These are phyloP conservation scores for Dendrolimus houi DNA, from an alignment of 2,888 invertebrate species.

Conservation along the genomic window DNA sequence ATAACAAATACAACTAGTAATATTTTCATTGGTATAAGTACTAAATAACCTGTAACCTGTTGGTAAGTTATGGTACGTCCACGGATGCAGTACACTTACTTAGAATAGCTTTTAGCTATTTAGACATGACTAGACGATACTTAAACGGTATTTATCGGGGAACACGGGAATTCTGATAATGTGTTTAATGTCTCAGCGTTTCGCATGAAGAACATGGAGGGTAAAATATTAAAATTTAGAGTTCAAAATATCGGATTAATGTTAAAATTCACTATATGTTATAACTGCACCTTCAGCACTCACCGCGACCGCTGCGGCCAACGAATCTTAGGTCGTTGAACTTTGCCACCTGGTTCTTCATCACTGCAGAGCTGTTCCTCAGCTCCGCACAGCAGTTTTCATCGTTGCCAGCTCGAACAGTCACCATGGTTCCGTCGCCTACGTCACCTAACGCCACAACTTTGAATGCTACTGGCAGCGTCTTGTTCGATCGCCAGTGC, in stretches of 20 bases:
- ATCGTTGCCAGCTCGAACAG: slow-evolving; percentile 97
- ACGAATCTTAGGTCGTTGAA: slow-evolving; percentile 99
- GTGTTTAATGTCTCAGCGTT: no score
- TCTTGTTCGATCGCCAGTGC: slow-evolving; percentile 99
- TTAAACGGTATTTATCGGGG: no score
- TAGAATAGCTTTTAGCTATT: no score
- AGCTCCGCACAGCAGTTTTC: slow-evolving; percentile 98
- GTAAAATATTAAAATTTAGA: no score
- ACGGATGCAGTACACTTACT: no score
- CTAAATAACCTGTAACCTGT: no score
- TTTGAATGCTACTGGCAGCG: slow-evolving; percentile 97
- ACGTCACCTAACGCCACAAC: slow-evolving; percentile 96
- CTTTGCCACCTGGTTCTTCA: slow-evolving; percentile 99
- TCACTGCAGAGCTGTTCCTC: slow-evolving; percentile 94
- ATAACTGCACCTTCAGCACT: slow-evolving; percentile 77
- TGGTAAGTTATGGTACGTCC: no score
- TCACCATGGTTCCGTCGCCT: slow-evolving; percentile 96
- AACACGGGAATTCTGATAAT: no score
- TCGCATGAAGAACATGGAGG: no score
- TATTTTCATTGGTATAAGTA: no score
- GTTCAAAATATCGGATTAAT: not conserved
- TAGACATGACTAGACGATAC: no score
- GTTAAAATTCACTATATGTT: not conserved
- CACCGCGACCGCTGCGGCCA: slow-evolving; percentile 98
- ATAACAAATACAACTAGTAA: no score